These are phyloP conservation scores for Rousettus madagascariensis DNA, from an alignment of 2,797 vertebrate species.

Conservation along the genomic window DNA sequence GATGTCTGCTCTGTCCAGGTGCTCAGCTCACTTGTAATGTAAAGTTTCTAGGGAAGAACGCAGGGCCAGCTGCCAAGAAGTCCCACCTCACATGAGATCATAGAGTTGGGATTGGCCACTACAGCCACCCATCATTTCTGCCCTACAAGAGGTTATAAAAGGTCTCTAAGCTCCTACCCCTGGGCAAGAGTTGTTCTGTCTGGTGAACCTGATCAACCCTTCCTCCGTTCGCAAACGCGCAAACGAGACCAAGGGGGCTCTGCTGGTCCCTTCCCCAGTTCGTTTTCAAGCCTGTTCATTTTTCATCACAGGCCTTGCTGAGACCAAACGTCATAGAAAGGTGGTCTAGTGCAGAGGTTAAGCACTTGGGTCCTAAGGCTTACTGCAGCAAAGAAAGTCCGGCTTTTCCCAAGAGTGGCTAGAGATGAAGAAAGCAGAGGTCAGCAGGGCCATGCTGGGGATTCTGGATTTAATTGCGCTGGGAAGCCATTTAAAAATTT, in stretches of 20 bases:
- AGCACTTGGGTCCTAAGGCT: neutral
- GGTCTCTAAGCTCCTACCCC: neutral
- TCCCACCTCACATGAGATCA: neutral
- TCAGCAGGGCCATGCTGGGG: neutral
- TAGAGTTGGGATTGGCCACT: neutral
- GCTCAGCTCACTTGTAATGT: neutral
- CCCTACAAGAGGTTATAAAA: conserved; percentile 5
- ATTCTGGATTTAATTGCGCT: neutral
- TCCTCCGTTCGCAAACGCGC: neutral
- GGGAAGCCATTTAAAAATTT: neutral
- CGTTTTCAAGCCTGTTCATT: neutral
- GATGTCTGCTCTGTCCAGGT: neutral
- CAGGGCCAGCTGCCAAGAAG: neutral
- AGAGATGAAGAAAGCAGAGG: neutral
- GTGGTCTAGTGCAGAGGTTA: neutral
- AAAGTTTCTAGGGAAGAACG: neutral
- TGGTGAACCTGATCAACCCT: neutral
- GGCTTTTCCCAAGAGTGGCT: neutral
- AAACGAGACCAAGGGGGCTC: neutral
- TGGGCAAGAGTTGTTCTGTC: neutral
- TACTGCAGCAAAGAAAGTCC: neutral
- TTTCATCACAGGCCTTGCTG: neutral
- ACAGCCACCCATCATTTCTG: neutral
- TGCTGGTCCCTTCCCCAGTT: neutral
- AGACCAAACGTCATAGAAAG: neutral